Base-by-base conservation (phyloP, 2,888 invertebrate genomes). In the Tridacna gigas region DNA sequence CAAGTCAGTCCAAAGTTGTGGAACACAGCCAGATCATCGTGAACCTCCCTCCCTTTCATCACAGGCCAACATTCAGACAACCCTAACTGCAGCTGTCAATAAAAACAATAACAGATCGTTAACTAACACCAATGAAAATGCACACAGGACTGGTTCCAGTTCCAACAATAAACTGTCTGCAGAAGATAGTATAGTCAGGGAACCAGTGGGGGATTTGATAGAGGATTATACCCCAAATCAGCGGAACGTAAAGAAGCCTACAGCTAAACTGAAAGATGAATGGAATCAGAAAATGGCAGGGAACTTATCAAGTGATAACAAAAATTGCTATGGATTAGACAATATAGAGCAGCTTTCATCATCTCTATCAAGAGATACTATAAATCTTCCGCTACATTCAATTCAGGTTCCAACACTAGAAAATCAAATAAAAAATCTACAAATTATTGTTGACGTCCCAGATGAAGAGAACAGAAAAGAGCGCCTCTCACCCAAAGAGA, bases 401-500 rank as follows among this genome's bases (percentile, higher is more conserved):
- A 74, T 48, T 37, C 77, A 71, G 65, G 77, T 73, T n/a, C 69
- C 74, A 25, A 60, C 66, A 28, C 18, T 82, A 48, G 82, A 82
- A 78, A 56, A 82, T 69, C 77, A 82, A 63, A 56, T 87, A 12
- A 87, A 87, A 65, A 84, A 87, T 69, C 77, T 89, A 26, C 80
- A 74, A 73, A 77, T 90, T 45, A 78, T 88, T 56, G 89, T 90
- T 11, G 84, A 83, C 45, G 74, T 89, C 28, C 90, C 86, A 22
- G 84, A 83, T 47, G 86, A 87, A 47, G 90, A 90, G 77, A 90
- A 90, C 76, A 79, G 69, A 37, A 90, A 90, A 77, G 90, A 90
- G 66, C 85, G 87, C 60, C 84, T 84, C 15, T 90, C 89, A 18
- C 90, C 89, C n/a, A 90, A 90, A 67, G 90, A 90, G 63, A 88